These are phyloP conservation scores for Rhizoglyphus robini DNA, from an alignment of 1,140 invertebrate genomes.

Conservation along the genomic window DNA sequence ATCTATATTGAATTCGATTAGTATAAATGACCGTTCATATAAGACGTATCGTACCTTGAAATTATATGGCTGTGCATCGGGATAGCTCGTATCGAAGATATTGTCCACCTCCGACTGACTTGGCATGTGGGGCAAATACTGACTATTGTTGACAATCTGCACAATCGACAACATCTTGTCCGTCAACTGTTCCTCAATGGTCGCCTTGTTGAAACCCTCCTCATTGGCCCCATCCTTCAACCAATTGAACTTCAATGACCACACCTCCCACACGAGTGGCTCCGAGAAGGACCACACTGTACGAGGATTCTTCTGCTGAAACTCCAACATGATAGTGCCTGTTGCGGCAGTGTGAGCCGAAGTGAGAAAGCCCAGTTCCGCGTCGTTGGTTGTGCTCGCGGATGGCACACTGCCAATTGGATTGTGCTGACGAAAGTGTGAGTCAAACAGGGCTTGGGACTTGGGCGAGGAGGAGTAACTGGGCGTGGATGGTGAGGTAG, in stretches of 20 bases:
- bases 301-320: slow-evolving; percentile 68
- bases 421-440: background rate
- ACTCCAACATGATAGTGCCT: slow-evolving; percentile 72
- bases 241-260: slow-evolving; percentile 79
- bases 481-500: too few species aligned
- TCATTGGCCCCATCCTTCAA: background rate
- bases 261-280: slow-evolving; percentile 88
- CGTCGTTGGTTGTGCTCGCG: background rate
- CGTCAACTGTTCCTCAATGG: slow-evolving; percentile 69
- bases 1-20: slow-evolving; percentile 5
- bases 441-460: background rate
- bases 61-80: slow-evolving; percentile 86
- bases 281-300: slow-evolving; percentile 59
- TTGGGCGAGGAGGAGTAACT: too few species aligned
- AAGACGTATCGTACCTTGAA: slow-evolving; percentile 48
- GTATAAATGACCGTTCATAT: background rate
- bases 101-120: slow-evolving; percentile 76
- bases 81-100: slow-evolving; percentile 80
- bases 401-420: background rate
- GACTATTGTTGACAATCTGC: slow-evolving; percentile 83
- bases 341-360: background rate
- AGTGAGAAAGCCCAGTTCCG: background rate
- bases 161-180: slow-evolving; percentile 87
- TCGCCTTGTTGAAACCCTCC: background rate
- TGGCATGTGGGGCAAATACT: slow-evolving; percentile 90